Conservation (phyloP, 2,888 invertebrate genomes). For the Drosophila fulvimacula region DNA sequence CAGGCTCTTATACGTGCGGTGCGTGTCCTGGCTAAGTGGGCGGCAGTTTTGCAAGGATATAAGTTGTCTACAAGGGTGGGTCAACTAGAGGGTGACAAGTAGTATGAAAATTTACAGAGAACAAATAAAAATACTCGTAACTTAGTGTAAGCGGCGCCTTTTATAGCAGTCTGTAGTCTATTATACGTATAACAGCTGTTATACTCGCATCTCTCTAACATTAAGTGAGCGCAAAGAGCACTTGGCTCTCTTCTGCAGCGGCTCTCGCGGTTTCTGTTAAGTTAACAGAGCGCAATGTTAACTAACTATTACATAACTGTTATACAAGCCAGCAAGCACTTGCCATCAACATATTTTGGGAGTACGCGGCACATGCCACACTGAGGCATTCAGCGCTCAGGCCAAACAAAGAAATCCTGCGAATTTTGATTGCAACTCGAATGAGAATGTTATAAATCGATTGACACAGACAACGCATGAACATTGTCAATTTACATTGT, state of each 20-base stretch:
- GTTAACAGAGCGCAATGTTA: slow-evolving; percentile 3
- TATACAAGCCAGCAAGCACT: slow-evolving; percentile 9
- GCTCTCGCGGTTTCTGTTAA: not conserved
- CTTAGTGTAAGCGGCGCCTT: not conserved
- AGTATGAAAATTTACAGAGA: not conserved
- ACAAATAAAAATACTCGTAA: not conserved
- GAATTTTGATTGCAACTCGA: slow-evolving; percentile 1
- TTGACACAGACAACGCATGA: slow-evolving; percentile 12
- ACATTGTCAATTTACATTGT: not conserved
- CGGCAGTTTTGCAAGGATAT: not conserved
- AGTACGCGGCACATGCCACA: slow-evolving; percentile 5
- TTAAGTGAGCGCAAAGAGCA: slow-evolving; percentile 26
- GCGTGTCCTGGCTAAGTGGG: slow-evolving; percentile 27
- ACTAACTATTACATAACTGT: slow-evolving; percentile 48
- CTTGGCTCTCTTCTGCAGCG: not conserved
- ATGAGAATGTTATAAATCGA: slow-evolving; percentile 33
- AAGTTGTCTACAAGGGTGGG: not conserved
- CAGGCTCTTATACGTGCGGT: slow-evolving; percentile 57
- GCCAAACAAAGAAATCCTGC: slow-evolving; percentile 10
- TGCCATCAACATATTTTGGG: not conserved
- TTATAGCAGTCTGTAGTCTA: slow-evolving; percentile 11
- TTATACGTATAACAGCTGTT: slow-evolving; percentile 32
- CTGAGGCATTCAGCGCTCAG: slow-evolving; percentile 21
- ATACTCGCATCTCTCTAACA: slow-evolving; percentile 1
- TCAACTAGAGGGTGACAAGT: not conserved